Percentiles rank a stretch among this genome's conserved stretches.
Evolutionary conservation across 2,888 invertebrate species (phyloP).

Genomic region (Teleiodes luculella): DNA sequence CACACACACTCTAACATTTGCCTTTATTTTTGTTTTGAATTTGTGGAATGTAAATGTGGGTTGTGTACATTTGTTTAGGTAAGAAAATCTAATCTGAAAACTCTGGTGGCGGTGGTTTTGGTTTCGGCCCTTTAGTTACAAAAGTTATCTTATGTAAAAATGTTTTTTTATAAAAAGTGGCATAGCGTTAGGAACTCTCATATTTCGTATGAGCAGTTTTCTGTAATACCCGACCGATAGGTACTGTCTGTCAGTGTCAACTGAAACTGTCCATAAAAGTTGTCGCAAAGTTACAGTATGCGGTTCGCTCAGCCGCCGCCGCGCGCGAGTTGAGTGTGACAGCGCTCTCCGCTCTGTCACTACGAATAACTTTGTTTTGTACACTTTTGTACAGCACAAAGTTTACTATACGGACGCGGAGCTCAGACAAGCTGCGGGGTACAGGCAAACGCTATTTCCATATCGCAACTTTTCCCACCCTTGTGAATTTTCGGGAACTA

Average conservation of each 20-base stretch:
- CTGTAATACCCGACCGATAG: too few relatives aligned
- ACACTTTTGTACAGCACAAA: conserved; percentile 54
- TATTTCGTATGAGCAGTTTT: too few relatives aligned
- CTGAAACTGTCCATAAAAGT: conserved; percentile 40
- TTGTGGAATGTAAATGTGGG: conserved; percentile 15
- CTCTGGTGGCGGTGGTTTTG: too few relatives aligned
- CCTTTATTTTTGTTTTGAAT: conserved; percentile 26
- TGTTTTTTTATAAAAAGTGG: too few relatives aligned
- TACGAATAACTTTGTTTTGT: conserved; percentile 64
- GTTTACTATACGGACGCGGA: conserved; percentile 36
- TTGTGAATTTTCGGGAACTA: conserved; percentile 1
- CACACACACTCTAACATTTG: conserved; percentile 32
- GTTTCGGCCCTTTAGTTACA: too few relatives aligned
- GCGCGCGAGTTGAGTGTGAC: conserved; percentile 52
- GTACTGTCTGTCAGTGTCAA: too few relatives aligned
- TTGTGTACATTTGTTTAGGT: conserved; percentile 11
- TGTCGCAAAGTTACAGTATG: conserved; percentile 58
- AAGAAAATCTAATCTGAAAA: conserved; percentile 28
- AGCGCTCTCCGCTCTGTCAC: conserved; percentile 48
- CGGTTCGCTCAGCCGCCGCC: conserved; percentile 42
- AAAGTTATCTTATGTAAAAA: too few relatives aligned
- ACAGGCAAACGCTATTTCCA: conserved; percentile 19
- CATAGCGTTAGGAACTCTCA: too few relatives aligned
- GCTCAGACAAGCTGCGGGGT: conserved; percentile 29
- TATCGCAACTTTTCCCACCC: background rate